Conservation (phyloP, 2,888 invertebrate genomes). For the Ormyrus rosae region DNA sequence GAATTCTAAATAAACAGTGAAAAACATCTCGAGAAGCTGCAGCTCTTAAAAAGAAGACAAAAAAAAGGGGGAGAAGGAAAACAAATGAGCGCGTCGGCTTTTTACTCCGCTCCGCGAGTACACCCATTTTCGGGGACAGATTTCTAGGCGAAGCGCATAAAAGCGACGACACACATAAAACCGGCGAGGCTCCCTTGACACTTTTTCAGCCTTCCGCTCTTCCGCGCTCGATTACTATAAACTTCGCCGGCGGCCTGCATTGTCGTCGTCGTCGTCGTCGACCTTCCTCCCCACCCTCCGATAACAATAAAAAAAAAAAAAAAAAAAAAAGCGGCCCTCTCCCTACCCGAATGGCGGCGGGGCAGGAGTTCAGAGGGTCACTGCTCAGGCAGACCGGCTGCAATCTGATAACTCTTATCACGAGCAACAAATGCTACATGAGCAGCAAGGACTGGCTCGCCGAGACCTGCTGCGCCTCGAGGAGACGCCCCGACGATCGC, state of each 20-base stretch:
- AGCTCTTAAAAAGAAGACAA: too few species aligned
- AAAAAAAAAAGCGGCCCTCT: neutral
- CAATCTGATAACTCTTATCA: slow-evolving; percentile 71
- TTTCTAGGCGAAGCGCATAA: neutral
- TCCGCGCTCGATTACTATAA: neutral
- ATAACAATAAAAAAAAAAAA: too few species aligned
- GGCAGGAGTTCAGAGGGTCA: slow-evolving; percentile 20
- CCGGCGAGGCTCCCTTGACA: neutral
- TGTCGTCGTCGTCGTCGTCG: neutral
- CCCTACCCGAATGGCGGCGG: slow-evolving; percentile 15
- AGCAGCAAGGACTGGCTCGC: slow-evolving; percentile 70
- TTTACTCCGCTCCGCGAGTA: too few species aligned
- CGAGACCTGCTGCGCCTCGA: slow-evolving; percentile 59
- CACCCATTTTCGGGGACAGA: neutral
- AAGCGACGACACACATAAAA: slow-evolving; percentile 2
- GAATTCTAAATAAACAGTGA: too few species aligned
- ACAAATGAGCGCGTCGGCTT: too few species aligned
- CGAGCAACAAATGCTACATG: slow-evolving; percentile 71
- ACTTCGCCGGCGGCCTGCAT: neutral
- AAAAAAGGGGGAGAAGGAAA: too few species aligned
- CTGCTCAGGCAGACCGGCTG: slow-evolving; percentile 61
- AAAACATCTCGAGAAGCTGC: too few species aligned
- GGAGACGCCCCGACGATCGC: neutral
- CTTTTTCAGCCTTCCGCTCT: neutral
- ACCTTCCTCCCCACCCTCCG: neutral